Conservation (phyloP, 2,888 invertebrate genomes). For the Philhelius pedissequus region DNA sequence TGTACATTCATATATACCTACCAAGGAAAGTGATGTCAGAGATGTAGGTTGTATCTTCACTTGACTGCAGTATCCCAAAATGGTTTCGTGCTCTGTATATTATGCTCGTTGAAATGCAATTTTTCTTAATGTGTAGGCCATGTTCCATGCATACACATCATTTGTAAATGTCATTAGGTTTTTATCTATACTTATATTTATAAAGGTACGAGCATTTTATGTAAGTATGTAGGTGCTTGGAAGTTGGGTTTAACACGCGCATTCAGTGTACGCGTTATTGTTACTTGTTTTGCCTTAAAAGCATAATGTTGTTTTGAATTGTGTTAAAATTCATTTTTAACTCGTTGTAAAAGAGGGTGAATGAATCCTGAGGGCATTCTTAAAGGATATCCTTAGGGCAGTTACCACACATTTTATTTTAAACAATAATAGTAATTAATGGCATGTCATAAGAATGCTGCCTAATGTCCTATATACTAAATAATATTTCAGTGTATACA, state of each 20-base stretch:
- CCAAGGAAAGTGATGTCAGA: slow-evolving; percentile 4
- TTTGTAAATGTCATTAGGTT: slow-evolving; percentile 46
- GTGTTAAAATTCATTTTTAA: slow-evolving; percentile 31
- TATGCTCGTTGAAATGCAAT: not conserved
- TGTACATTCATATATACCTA: no score
- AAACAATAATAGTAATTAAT: not conserved
- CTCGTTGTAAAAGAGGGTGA: no score
- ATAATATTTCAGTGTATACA: no score
- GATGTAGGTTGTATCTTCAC: slow-evolving; percentile 13
- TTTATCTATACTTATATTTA: no score
- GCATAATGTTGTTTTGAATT: slow-evolving; percentile 45
- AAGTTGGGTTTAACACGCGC: not conserved
- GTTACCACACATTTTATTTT: not conserved
- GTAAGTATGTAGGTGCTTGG: no score
- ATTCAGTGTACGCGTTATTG: slow-evolving; percentile 30
- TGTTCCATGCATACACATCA: slow-evolving; percentile 38
- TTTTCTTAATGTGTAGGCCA: slow-evolving; percentile 31
- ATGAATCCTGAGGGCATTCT: not conserved
- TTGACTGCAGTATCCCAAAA: not conserved
- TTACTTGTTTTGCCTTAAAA: slow-evolving; percentile 32
- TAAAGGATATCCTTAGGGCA: not conserved
- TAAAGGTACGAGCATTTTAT: no score
- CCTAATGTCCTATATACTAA: no score
- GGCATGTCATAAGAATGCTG: no score
- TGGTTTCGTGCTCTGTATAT: not conserved